Evolutionary conservation across 2,113 vertebrate genomes (phyloP), one percentile per base, ranked within the genome.

Genomic region (Ardeotis arabs): DNA sequence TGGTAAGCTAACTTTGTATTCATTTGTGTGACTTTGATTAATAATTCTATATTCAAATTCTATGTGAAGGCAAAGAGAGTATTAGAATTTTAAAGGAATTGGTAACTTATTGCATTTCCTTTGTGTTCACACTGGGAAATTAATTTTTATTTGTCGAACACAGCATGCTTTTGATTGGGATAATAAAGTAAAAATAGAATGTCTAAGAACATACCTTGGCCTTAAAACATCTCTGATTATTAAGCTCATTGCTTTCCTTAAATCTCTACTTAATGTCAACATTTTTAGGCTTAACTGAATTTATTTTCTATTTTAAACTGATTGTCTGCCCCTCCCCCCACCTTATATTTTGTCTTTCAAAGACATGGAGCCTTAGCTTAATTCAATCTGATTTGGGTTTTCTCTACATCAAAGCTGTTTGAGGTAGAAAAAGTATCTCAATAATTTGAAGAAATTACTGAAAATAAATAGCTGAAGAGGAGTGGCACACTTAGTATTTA

Each of bases 21-120:
- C 10, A 47, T 41, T 93, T 9, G 6, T 79, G 25, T 85, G 47
- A 58, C 55, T 75, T 91, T 96, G 96, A 96, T 97, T 97, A 97
- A 14, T 87, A 89, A 96, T 97, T 98, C 95, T 67, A 29, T 74
- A 89, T 86, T 80, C 72, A 87, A 77, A 84, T 84, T 87, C 41
- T 89, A 3, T 77, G 77, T 93, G 95, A 84, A 17, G 35, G 28
- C 50, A 81, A 82, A 68, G 47, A 67, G 25, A 76, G 8, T 49
- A 19, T 69, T 60, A 82, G 49, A 70, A 87, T 78, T 85, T 75
- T 59, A 66, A 85, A 67, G 52, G 28, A 88, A 73, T 21, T 18
- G 3, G 9, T 77, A 70, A 31, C 20, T 87, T 75, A 33, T 0
- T 63, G 7, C 50, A 72, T 70, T 68, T 89, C 10, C 56, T 44